Evolutionary conservation across 2,888 invertebrate species (phyloP).

Genomic region (Caprella mutica): DNA sequence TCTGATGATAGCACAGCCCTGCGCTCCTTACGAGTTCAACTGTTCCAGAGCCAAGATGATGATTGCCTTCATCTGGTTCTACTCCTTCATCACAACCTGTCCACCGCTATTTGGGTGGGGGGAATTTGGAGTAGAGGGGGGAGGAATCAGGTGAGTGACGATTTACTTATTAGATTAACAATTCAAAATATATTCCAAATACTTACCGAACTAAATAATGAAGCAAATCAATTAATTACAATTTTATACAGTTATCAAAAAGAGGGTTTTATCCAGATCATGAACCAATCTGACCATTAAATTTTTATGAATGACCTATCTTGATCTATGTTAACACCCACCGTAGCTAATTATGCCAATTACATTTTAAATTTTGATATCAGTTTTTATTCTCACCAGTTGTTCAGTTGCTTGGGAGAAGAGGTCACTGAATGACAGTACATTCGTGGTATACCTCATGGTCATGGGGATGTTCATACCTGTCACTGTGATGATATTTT

Average conservation of each 20-base stretch:
- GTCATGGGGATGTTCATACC: conserved; percentile 59
- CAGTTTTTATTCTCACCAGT: conserved; percentile 44
- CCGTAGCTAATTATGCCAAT: no score
- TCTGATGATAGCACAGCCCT: conserved; percentile 54
- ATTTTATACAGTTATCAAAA: no score
- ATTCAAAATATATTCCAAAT: no score
- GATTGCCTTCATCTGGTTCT: conserved; percentile 57
- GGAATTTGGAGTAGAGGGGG: conserved; percentile 59
- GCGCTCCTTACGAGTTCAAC: conserved; percentile 46
- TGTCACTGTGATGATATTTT: conserved; percentile 53
- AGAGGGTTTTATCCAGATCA: no score
- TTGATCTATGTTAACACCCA: no score
- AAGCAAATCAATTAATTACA: no score
- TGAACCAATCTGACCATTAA: no score
- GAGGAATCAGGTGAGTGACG: conserved; percentile 61
- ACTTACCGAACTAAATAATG: no score
- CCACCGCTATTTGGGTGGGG: conserved; percentile 70
- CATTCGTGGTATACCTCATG: conserved; percentile 63
- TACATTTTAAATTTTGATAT: no score
- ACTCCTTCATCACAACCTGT: conserved; percentile 54
- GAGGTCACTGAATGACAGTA: conserved; percentile 50
- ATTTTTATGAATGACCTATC: no score
- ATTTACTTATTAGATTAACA: no score
- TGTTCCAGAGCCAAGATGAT: conserved; percentile 47
- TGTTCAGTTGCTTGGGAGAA: conserved; percentile 73